Evolutionary conservation across 1,140 invertebrate genomes (phyloP), one percentile per base, ranked within the genome.

Genomic region (Caerostris extrusa): DNA sequence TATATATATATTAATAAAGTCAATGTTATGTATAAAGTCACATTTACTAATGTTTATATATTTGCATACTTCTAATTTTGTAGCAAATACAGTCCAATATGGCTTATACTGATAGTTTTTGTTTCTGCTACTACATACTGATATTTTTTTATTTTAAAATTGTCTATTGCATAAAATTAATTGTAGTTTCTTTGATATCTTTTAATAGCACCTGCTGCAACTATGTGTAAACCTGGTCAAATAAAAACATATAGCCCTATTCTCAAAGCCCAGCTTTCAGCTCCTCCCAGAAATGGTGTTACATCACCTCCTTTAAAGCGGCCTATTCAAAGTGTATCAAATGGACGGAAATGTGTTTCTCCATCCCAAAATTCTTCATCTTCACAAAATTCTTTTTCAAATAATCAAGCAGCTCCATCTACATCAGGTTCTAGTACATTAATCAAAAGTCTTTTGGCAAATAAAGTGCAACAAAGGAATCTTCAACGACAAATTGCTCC

Each of bases 381-480:
- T 96, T 91, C 96, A 96, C 53, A 90, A 53, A 94, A 94, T 94
- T 95, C 95, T 95, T 95, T 95, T 95, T 95, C 95, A 87, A 95
- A 93, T 89, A 95, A 95, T 53, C 90, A 95, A 69, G 95, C 94
- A 83, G 95, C 85, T 86, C 94, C 53, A 94, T 94, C 91, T 93
- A 83, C 69, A 69, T 60, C 92, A 85, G 61, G 83, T 19, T 94
- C 95, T 67, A 97, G 97, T 95, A 98, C 97, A 93, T 96, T 98
- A 95, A 98, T 98, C 95, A 98, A 98, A 96, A 98, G 97, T 96
- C 97, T 98, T 91, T 96, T 98, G 96, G 98, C 98, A 94, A 98
- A 97, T 96, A 98, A 98, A 97, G 97, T 98, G 61, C 88, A 95
- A 94, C 88, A 95, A 95, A 95, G 94, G 86, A 94, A 94, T 81